Conservation (phyloP, 1,140 invertebrate species). For the Meteorus sp. region DNA sequence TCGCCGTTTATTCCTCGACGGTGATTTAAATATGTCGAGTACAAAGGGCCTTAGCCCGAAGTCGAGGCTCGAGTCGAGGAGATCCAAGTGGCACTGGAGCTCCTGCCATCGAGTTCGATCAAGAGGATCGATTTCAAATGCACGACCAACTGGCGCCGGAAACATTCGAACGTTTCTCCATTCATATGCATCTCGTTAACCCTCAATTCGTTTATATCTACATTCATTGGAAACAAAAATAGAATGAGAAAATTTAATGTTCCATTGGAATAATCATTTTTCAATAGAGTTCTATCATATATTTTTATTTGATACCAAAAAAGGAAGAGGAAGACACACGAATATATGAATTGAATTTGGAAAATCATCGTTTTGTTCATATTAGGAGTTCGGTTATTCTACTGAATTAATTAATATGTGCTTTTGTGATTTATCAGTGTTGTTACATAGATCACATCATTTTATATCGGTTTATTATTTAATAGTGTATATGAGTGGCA, state of each 20-base stretch:
- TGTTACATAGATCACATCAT: constrained; percentile 34
- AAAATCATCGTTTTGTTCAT: too few relatives aligned
- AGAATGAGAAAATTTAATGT: not conserved
- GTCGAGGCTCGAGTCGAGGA: constrained; percentile 25
- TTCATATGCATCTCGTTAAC: constrained; percentile 25
- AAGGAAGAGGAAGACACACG: not conserved
- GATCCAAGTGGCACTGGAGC: constrained; percentile 28
- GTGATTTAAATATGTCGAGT: constrained; percentile 29
- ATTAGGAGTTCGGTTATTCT: too few relatives aligned
- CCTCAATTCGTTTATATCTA: not conserved
- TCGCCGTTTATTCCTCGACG: constrained; percentile 14
- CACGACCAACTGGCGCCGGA: constrained; percentile 20
- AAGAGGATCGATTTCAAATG: constrained; percentile 28
- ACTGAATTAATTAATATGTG: constrained; percentile 56
- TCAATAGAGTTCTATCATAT: too few relatives aligned
- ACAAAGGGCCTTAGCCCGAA: constrained; percentile 19
- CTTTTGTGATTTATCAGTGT: constrained; percentile 40
- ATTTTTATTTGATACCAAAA: not conserved
- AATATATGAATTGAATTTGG: not conserved
- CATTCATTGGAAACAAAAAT: not conserved
- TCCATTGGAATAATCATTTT: too few relatives aligned
- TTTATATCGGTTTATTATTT: too few relatives aligned
- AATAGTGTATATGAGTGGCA: too few relatives aligned
- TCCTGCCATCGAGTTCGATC: constrained; percentile 27
- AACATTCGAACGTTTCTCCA: constrained; percentile 17